Evolutionary conservation across 2,888 invertebrate genomes (phyloP), one percentile per base, ranked within the genome.

Genomic region (Mystacides longicornis): DNA sequence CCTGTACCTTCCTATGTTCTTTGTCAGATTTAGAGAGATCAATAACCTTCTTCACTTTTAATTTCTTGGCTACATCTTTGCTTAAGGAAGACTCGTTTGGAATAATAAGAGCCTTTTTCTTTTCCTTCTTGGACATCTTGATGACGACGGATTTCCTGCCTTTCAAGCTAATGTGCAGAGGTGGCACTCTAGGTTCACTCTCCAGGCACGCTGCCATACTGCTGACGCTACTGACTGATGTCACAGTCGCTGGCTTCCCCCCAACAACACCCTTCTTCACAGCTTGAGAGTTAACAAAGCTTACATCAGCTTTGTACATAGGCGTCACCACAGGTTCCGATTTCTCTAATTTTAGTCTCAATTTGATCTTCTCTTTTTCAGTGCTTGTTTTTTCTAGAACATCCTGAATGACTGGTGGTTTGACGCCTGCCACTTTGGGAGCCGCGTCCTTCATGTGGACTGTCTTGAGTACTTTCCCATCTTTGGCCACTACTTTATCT

Each of bases 61-160:
- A 74, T 64, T 79, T 82, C 66, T 79, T 82, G 50, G 75, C 69
- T 67, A 23, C 76, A 65, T 45, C 79, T 67, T 66, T 61, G n/a
- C 67, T 69, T 2, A 51, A 51, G 3, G 43, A 16, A 3, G 23
- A 27, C 11, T 57, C 54, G 21, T 51, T 49, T 11, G 77, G 77
- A 61, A 2, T 42, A 23, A 50, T 49, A 4, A 57, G 19, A 19
- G 53, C 51, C 23, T 81, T 81, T 65, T 80, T 81, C 64, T 83
- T 77, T 57, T 82, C 80, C 63, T 86, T 86, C 64, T 87, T 86
- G 50, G 86, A 86, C 67, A 86, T 84, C 66, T 85, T 88, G 63
- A 90, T 90, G 49, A 93, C 89, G 42, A 89, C 89, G 0, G 89
- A 89, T 68, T 90, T 91, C 55, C 90, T 80, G 1, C 90, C 90